Conservation (phyloP, 2,797 vertebrate species). For the Serranus cabrilla region DNA sequence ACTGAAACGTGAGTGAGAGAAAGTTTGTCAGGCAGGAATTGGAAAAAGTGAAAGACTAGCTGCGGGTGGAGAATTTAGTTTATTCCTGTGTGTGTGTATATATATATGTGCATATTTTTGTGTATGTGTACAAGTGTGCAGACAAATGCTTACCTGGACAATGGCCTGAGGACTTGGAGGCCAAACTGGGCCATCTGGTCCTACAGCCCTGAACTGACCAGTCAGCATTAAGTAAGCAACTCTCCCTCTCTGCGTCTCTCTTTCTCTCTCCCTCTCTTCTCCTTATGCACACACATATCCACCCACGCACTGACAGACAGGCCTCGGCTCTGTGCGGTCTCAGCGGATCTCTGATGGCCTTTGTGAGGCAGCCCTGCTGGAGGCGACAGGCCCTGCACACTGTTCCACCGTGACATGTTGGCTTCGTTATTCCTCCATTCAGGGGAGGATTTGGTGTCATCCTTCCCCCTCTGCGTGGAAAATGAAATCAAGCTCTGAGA, state of each 20-base stretch:
- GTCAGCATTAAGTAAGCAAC: constrained; percentile 70
- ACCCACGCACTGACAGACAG: constrained; percentile 68
- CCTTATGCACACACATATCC: constrained; percentile 48
- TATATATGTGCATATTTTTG: constrained; percentile 3
- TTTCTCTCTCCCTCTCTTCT: not conserved
- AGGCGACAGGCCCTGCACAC: constrained; percentile 64
- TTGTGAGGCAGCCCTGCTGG: constrained; percentile 73
- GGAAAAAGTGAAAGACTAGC: constrained; percentile 12
- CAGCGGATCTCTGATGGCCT: constrained; percentile 69
- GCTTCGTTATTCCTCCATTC: constrained; percentile 72
- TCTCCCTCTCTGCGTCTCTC: constrained; percentile 18
- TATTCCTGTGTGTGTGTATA: not conserved
- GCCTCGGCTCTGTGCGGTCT: constrained; percentile 56
- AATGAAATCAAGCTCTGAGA: constrained; percentile 59
- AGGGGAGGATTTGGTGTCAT: constrained; percentile 64
- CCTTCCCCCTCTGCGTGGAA: constrained; percentile 48
- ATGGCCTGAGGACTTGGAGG: constrained; percentile 61
- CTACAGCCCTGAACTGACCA: constrained; percentile 63
- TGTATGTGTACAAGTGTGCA: constrained; percentile 7
- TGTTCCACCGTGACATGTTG: constrained; percentile 67
- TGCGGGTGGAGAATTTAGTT: not conserved
- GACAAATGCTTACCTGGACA: constrained; percentile 58
- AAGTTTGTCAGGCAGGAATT: constrained; percentile 10
- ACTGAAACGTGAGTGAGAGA: not conserved
- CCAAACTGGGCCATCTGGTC: constrained; percentile 79